phyloP scores from a whole-genome alignment of 2,888 invertebrate genomes.

The Ephialtes manifestator region DNA sequence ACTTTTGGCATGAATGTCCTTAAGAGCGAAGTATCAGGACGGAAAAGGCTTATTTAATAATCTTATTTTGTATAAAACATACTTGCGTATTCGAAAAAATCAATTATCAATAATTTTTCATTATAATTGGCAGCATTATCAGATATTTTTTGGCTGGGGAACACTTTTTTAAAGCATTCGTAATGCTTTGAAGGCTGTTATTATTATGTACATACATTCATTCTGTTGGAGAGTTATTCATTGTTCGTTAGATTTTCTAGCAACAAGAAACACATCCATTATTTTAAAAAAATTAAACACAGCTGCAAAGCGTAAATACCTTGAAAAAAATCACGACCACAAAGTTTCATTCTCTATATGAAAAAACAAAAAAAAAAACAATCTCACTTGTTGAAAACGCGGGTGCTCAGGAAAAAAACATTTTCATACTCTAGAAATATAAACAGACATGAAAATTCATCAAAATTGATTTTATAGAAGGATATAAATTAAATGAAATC shows the following conservation, averaged over 20 bases:
- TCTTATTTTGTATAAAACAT: too few species aligned
- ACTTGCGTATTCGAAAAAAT: too few species aligned
- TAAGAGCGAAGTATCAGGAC: too few species aligned
- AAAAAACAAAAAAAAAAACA: neutral
- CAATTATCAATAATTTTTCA: too few species aligned
- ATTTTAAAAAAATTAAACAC: neutral
- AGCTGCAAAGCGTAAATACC: constrained; percentile 9
- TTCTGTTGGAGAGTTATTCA: neutral
- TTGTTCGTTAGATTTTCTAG: neutral
- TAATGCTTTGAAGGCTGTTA: neutral
- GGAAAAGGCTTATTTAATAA: too few species aligned
- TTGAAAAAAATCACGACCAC: neutral
- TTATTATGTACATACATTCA: too few species aligned
- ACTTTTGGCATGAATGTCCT: too few species aligned
- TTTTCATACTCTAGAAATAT: neutral
- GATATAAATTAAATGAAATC: neutral
- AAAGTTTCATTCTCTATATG: constrained; percentile 2
- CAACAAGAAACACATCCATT: neutral
- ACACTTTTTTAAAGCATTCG: too few species aligned
- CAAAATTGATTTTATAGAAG: neutral
- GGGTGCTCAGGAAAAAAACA: neutral
- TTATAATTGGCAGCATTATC: too few species aligned
- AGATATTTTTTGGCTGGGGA: too few species aligned
- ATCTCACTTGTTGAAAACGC: neutral
- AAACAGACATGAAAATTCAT: neutral